Evolutionary conservation across 1,140 invertebrate genomes (phyloP).

Genomic region (Riptortus pedestris): DNA sequence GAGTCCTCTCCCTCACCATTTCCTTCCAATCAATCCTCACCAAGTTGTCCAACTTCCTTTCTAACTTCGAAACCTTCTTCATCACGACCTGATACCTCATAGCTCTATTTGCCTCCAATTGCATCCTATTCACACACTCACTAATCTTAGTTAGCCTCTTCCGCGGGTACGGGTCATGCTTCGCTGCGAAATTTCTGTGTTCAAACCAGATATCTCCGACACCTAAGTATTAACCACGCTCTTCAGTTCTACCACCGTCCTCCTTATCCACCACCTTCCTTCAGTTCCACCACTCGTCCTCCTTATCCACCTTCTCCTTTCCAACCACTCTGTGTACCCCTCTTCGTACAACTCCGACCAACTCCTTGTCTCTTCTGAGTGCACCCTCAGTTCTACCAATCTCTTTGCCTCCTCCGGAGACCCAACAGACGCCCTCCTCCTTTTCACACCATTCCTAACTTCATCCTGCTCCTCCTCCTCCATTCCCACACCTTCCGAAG

Average conservation of each 20-base stretch:
- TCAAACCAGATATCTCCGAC: not conserved
- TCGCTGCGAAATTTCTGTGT: not conserved
- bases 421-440: too few species aligned
- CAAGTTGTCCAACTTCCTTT: not conserved
- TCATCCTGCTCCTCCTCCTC: too few species aligned
- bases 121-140: too few species aligned
- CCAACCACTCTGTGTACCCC: not conserved
- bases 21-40: not conserved
- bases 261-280: not conserved
- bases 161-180: too few species aligned
- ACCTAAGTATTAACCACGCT: not conserved
- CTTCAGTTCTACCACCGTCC: not conserved
- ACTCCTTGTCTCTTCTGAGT: not conserved
- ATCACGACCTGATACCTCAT: not conserved
- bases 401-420: not conserved
- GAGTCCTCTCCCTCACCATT: not conserved
- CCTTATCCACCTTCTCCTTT: not conserved
- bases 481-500: too few species aligned
- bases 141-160: too few species aligned
- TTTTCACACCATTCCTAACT: too few species aligned
- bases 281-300: not conserved
- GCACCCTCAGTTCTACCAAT: not conserved
- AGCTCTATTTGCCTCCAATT: too few species aligned
- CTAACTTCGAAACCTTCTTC: not conserved
- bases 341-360: not conserved